phyloP scores from a whole-genome alignment of 2,113 vertebrate genomes.

The Cochlearius cochlearius region DNA sequence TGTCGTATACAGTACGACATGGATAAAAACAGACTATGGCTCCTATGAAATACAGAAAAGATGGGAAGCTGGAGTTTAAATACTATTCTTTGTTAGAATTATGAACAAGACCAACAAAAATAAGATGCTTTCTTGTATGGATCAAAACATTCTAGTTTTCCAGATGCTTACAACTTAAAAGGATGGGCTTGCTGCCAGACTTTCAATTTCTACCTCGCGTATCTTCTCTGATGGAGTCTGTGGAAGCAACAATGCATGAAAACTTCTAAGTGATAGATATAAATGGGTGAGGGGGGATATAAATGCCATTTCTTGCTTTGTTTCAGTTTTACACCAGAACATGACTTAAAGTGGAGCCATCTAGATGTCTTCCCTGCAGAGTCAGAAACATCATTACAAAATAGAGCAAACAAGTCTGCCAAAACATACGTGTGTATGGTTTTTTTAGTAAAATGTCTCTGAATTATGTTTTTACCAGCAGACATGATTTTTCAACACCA shows the following conservation, averaged over 20 bases:
- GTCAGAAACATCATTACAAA: not conserved
- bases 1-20: not conserved
- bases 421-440: fast-evolving
- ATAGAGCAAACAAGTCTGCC: not conserved
- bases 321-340: not conserved
- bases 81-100: not conserved
- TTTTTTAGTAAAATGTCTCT: not conserved
- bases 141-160: not conserved
- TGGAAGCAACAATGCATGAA: not conserved
- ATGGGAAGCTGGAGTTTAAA: not conserved
- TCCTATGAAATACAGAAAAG: not conserved
- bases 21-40: not conserved
- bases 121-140: not conserved
- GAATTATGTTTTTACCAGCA: not conserved
- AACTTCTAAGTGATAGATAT: not conserved
- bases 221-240: not conserved
- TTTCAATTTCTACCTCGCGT: not conserved
- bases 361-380: not conserved
- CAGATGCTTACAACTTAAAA: not conserved
- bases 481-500: not conserved
- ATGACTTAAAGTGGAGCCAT: not conserved
- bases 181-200: not conserved
- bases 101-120: not conserved
- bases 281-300: not conserved
- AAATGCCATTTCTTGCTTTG: not conserved